phyloP scores from a whole-genome alignment of 37 sponge, comb jelly and placozoan genomes.

The Oopsacas minuta region DNA sequence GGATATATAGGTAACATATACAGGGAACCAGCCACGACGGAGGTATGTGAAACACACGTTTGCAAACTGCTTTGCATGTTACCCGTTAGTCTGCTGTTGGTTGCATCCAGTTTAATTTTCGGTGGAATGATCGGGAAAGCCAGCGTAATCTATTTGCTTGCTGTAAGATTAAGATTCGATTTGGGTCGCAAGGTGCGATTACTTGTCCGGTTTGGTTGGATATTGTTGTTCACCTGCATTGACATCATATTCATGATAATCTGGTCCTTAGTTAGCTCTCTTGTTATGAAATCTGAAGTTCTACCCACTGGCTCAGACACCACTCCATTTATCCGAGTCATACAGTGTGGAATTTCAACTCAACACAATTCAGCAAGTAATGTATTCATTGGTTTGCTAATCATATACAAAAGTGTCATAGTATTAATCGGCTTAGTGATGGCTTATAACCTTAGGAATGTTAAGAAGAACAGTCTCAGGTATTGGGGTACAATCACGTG shows the following conservation, averaged over 20 bases:
- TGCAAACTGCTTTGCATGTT: neutral
- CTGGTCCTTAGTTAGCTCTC: neutral
- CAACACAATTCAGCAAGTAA: neutral
- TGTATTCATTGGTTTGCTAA: neutral
- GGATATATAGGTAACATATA: neutral
- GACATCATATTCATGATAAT: neutral
- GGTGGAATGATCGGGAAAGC: conserved; percentile 17
- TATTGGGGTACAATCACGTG: conserved; percentile 1
- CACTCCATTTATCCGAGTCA: neutral
- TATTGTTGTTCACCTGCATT: neutral
- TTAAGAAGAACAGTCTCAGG: neutral
- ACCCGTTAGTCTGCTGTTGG: neutral
- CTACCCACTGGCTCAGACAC: neutral
- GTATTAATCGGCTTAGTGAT: conserved; percentile 7
- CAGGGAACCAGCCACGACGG: neutral
- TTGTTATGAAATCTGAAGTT: neutral
- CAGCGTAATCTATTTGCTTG: neutral
- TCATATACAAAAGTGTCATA: neutral
- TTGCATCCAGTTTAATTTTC: neutral
- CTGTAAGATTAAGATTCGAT: neutral
- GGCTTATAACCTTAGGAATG: conserved; percentile 7
- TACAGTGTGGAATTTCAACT: neutral
- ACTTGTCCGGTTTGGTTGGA: neutral
- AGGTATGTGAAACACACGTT: neutral
- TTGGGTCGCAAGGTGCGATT: neutral